Evolutionary conservation across 2,888 invertebrate genomes (phyloP).

Genomic region (Tiliacea citrago): DNA sequence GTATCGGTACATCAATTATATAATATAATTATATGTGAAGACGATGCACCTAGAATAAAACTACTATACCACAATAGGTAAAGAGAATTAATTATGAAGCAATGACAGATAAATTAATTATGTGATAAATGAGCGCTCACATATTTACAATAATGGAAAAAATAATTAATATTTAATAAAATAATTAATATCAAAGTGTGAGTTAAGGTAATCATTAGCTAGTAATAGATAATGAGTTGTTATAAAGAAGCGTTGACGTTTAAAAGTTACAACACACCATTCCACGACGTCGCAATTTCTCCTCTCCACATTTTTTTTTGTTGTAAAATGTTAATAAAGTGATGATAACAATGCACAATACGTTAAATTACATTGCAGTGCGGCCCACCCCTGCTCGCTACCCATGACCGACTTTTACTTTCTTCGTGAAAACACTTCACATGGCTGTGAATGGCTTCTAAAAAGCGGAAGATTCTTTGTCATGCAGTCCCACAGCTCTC

Average conservation of each 20-base stretch:
- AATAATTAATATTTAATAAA: too few species aligned
- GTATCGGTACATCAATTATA: too few species aligned
- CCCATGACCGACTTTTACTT: slow-evolving; percentile 88
- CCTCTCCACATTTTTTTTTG: slow-evolving; percentile 20
- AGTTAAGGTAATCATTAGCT: too few species aligned
- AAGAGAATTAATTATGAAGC: too few species aligned
- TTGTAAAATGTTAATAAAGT: slow-evolving; percentile 38
- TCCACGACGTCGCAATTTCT: slow-evolving; percentile 16
- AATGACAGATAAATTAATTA: too few species aligned
- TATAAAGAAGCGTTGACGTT: not conserved
- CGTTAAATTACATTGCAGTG: slow-evolving; percentile 43
- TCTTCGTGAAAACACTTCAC: slow-evolving; percentile 88
- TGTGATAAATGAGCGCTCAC: too few species aligned
- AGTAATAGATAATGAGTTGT: too few species aligned
- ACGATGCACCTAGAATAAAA: too few species aligned
- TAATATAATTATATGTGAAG: too few species aligned
- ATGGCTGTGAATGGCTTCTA: slow-evolving; percentile 82
- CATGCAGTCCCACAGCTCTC: slow-evolving; percentile 85
- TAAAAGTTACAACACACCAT: not conserved
- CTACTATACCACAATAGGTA: too few species aligned
- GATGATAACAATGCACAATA: slow-evolving; percentile 52
- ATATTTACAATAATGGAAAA: too few species aligned
- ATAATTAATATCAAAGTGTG: too few species aligned
- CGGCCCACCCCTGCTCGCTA: slow-evolving; percentile 57
- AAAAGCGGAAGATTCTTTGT: slow-evolving; percentile 86